phyloP scores from a whole-genome alignment of 2,888 invertebrate species.

The Fissipunctia ypsillon region DNA sequence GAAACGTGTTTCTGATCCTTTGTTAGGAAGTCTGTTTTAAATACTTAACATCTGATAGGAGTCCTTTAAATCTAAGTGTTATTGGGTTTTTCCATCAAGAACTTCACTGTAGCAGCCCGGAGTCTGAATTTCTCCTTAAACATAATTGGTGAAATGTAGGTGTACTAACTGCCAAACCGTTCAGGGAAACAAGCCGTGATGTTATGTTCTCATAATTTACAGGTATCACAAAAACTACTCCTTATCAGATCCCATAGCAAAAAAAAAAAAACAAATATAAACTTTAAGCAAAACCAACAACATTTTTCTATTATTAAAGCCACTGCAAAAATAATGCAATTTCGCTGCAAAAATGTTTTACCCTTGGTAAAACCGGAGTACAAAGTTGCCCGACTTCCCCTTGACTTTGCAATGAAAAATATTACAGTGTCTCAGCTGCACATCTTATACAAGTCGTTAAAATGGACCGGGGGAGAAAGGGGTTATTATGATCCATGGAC shows the following conservation, averaged over 20 bases:
- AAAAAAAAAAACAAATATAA: too few species aligned
- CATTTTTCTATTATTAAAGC: constrained; percentile 2
- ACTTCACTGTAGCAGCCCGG: too few species aligned
- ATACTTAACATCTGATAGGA: background rate
- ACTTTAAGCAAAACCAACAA: background rate
- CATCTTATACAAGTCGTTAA: constrained; percentile 59
- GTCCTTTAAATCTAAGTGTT: background rate
- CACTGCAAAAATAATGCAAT: constrained; percentile 28
- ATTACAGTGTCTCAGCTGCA: constrained; percentile 58
- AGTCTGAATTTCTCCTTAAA: too few species aligned
- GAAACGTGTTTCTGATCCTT: background rate
- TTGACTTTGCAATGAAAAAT: constrained; percentile 56
- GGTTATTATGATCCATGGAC: constrained; percentile 52
- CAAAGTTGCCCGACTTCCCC: constrained; percentile 42
- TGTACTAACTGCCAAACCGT: too few species aligned
- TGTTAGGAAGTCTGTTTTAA: background rate
- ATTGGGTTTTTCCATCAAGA: too few species aligned
- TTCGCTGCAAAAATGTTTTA: constrained; percentile 23
- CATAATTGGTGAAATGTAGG: too few species aligned
- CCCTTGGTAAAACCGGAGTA: constrained; percentile 29
- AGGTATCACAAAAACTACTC: background rate
- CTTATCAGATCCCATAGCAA: background rate
- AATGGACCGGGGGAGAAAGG: constrained; percentile 55
- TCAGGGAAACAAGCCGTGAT: too few species aligned
- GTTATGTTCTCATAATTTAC: too few species aligned